phyloP scores from a whole-genome alignment of 2,888 invertebrate genomes.

The Corythucha ciliata region DNA sequence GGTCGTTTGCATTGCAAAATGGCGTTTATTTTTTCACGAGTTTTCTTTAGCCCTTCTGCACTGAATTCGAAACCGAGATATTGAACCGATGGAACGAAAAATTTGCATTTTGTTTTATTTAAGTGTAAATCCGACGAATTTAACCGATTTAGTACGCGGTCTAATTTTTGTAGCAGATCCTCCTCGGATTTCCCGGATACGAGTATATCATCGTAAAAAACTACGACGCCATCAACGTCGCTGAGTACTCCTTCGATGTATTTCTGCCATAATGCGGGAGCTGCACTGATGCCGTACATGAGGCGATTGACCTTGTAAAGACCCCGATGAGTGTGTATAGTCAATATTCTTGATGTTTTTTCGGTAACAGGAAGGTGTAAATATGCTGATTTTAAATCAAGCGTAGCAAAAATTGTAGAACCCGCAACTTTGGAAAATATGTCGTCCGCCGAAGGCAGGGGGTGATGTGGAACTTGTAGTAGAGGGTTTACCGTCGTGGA shows the following conservation, averaged over 20 bases:
- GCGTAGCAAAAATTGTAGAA: not conserved
- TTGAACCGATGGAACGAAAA: slow-evolving; percentile 9
- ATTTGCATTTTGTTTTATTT: slow-evolving; percentile 7
- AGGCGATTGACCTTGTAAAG: slow-evolving; percentile 38
- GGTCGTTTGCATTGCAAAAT: slow-evolving; percentile 8
- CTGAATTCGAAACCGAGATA: slow-evolving; percentile 9
- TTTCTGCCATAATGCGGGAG: slow-evolving; percentile 39
- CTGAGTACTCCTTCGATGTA: slow-evolving; percentile 34
- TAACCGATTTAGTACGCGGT: slow-evolving; percentile 3
- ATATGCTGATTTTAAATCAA: slow-evolving; percentile 5
- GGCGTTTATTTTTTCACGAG: slow-evolving; percentile 7
- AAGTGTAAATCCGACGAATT: not conserved
- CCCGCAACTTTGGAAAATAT: not conserved
- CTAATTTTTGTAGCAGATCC: slow-evolving; percentile 1
- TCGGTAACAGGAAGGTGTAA: slow-evolving; percentile 18
- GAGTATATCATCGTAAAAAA: slow-evolving; percentile 4
- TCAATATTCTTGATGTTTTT: slow-evolving; percentile 37
- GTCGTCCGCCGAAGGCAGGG: too few relatives aligned
- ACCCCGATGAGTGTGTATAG: slow-evolving; percentile 40
- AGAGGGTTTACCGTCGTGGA: not conserved
- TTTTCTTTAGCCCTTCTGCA: slow-evolving; percentile 11
- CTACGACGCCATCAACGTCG: not conserved
- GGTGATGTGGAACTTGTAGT: slow-evolving; percentile 35
- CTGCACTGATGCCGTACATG: slow-evolving; percentile 38
- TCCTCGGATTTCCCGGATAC: slow-evolving; percentile 2